Conservation (phyloP, 2,888 invertebrate species). For the Melikaiella ostensackeni region DNA sequence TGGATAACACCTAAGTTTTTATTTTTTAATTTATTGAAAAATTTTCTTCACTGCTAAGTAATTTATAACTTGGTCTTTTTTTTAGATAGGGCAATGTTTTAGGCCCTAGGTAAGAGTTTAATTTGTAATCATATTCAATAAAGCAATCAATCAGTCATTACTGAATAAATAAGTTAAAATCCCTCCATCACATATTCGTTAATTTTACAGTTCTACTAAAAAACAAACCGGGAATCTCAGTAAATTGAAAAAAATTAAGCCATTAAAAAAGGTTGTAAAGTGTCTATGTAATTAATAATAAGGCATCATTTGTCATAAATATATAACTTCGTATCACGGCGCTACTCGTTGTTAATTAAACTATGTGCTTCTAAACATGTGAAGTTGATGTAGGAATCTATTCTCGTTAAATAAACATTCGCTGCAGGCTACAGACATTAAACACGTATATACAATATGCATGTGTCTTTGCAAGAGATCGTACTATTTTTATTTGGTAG, state of each 20-base stretch:
- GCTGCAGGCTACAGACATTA: constrained; percentile 49
- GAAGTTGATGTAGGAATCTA: constrained; percentile 74
- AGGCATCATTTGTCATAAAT: constrained; percentile 35
- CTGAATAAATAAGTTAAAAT: no score
- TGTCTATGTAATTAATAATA: background rate
- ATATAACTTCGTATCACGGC: constrained; percentile 45
- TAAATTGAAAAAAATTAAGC: background rate
- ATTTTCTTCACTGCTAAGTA: no score
- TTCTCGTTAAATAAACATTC: constrained; percentile 72
- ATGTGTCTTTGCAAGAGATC: background rate
- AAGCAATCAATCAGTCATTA: no score
- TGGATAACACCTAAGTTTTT: no score
- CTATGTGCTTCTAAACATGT: constrained; percentile 67
- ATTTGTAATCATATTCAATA: no score
- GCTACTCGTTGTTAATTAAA: constrained; percentile 43
- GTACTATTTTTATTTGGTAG: constrained; percentile 6
- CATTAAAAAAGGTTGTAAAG: constrained; percentile 12
- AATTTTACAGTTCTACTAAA: background rate
- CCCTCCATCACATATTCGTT: background rate
- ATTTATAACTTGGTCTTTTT: no score
- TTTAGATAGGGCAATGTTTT: no score
- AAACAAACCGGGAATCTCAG: background rate
- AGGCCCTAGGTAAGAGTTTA: no score
- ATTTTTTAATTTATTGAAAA: no score
- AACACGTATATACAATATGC: background rate